These are phyloP conservation scores for Tichodroma muraria DNA, from an alignment of 2,113 vertebrate genomes.

Conservation along the genomic window DNA sequence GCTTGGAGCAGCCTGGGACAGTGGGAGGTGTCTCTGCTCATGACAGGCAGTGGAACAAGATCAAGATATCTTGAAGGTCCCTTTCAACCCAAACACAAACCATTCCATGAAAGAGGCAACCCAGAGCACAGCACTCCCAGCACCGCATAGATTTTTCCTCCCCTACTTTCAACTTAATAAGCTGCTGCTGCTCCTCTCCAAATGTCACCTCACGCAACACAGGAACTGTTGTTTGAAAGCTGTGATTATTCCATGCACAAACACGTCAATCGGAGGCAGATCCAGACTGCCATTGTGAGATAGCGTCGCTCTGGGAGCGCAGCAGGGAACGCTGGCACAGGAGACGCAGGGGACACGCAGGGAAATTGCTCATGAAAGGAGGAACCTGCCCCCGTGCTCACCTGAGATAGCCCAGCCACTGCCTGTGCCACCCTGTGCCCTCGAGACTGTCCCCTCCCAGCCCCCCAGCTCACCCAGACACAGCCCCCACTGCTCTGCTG, in stretches of 20 bases:
- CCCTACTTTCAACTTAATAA: constrained; percentile 11
- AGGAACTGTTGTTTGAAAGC: constrained; percentile 54
- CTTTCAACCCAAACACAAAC: neutral
- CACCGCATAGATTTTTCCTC: neutral
- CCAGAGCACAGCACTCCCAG: neutral
- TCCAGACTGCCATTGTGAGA: neutral
- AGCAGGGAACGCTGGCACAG: neutral
- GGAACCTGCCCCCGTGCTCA: fast-evolving
- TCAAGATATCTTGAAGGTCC: neutral
- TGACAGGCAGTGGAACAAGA: neutral
- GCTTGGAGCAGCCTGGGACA: fast-evolving
- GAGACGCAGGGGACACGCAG: fast-evolving
- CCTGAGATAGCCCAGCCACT: neutral
- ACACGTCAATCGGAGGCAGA: constrained; percentile 34
- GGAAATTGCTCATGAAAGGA: fast-evolving
- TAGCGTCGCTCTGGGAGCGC: neutral
- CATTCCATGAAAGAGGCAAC: neutral
- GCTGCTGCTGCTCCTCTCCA: constrained; percentile 38
- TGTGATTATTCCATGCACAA: constrained; percentile 45
- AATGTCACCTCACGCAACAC: constrained; percentile 30
- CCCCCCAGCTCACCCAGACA: neutral
- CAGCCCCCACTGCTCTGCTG: neutral
- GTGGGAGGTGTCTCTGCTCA: neutral
- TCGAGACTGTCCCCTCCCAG: neutral
- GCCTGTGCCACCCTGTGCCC: neutral